phyloP scores from a whole-genome alignment of 1,140 invertebrate species.

The Lordiphosa collinella region DNA sequence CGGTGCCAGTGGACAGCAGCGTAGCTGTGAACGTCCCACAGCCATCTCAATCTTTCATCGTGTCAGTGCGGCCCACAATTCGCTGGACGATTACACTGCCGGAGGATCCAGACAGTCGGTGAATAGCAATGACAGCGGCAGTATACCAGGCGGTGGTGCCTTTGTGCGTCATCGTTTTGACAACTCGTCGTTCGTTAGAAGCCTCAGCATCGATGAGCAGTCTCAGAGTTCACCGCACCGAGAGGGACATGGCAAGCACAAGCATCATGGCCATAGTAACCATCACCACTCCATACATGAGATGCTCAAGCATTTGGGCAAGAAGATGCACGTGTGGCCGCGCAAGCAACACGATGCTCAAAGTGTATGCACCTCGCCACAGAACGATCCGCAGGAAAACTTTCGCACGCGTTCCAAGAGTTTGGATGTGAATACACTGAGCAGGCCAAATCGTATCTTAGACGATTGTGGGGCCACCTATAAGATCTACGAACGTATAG shows the following conservation, averaged over 20 bases:
- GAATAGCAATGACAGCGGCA: slow-evolving; percentile 47
- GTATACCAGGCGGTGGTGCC: slow-evolving; percentile 8
- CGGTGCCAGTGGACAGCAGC: slow-evolving; percentile 58
- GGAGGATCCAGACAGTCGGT: slow-evolving; percentile 43
- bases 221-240: slow-evolving; percentile 50
- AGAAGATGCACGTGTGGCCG: slow-evolving; percentile 84
- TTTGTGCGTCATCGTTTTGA: slow-evolving; percentile 80
- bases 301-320: slow-evolving; percentile 86
- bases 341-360: slow-evolving; percentile 81
- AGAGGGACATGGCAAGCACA: slow-evolving; percentile 46
- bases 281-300: slow-evolving; percentile 86
- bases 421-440: slow-evolving; percentile 84
- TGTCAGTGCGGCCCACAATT: slow-evolving; percentile 53
- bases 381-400: slow-evolving; percentile 82
- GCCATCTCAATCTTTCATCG: slow-evolving; percentile 77
- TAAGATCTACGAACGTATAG: slow-evolving; percentile 88
- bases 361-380: slow-evolving; percentile 79
- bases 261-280: slow-evolving; percentile 72
- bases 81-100: slow-evolving; percentile 64
- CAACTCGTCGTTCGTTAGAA: slow-evolving; percentile 81
- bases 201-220: slow-evolving; percentile 78
- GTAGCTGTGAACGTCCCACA: slow-evolving; percentile 53
- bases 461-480: slow-evolving; percentile 90
- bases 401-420: slow-evolving; percentile 89
- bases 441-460: slow-evolving; percentile 79